Conservation (phyloP, 1,140 invertebrate species). For the Drosophila bocki region DNA sequence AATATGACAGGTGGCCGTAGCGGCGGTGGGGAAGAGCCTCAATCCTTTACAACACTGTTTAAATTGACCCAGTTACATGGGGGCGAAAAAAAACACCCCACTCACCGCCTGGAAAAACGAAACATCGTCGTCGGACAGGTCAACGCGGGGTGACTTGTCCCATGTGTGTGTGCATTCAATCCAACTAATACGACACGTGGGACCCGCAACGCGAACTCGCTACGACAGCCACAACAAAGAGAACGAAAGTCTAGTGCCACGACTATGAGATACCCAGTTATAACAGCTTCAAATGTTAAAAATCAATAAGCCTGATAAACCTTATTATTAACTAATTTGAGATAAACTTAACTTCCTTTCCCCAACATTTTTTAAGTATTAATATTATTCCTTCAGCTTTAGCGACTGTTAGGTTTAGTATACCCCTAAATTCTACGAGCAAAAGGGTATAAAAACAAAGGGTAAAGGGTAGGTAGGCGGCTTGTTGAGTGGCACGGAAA, state of each 20-base stretch:
- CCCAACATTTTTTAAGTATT: background rate
- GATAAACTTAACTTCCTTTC: background rate
- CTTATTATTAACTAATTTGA: background rate
- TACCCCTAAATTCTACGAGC: background rate
- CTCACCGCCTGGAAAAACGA: background rate
- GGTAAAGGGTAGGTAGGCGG: background rate
- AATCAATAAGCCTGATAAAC: too few species aligned
- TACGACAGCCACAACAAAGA: constrained; percentile 23
- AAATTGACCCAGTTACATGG: constrained; percentile 70
- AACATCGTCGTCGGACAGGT: constrained; percentile 38
- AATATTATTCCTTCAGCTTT: background rate
- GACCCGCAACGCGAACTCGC: constrained; percentile 49
- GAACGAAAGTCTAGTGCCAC: background rate
- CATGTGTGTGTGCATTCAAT: constrained; percentile 45
- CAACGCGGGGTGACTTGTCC: constrained; percentile 34
- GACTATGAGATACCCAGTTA: constrained; percentile 2
- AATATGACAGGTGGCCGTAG: constrained; percentile 25
- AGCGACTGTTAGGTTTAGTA: too few species aligned
- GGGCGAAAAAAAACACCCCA: constrained; percentile 1
- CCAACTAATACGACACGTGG: constrained; percentile 75
- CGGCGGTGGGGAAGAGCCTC: constrained; percentile 1
- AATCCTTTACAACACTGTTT: constrained; percentile 65
- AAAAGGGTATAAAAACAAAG: background rate
- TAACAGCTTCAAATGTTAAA: background rate
- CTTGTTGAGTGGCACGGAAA: constrained; percentile 19